Evolutionary conservation across 2,797 vertebrate genomes (phyloP).

Genomic region (Picus viridis): DNA sequence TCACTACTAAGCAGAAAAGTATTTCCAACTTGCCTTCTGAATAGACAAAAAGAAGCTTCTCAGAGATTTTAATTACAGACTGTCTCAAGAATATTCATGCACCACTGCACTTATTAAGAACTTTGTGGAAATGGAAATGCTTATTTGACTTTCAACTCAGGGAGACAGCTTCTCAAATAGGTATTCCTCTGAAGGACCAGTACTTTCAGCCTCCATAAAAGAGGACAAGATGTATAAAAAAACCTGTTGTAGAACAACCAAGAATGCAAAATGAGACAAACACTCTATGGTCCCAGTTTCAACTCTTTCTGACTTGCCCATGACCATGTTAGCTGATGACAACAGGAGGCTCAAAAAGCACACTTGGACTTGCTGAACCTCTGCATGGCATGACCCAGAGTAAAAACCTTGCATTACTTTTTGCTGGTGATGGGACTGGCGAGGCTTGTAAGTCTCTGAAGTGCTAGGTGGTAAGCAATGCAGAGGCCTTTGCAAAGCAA

Average conservation of each 20-base stretch:
- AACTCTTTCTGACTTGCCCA: neutral
- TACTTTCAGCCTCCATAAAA: neutral
- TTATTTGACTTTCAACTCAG: neutral
- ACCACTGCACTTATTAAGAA: neutral
- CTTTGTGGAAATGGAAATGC: neutral
- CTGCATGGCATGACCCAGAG: neutral
- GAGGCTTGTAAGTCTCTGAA: neutral
- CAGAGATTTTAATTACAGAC: conserved; percentile 1
- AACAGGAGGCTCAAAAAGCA: neutral
- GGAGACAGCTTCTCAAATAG: neutral
- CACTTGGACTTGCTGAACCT: neutral
- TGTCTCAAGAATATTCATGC: neutral
- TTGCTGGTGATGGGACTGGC: neutral
- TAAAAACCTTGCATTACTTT: neutral
- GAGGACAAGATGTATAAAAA: neutral
- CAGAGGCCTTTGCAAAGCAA: neutral
- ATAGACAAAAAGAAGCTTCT: neutral
- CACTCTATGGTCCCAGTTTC: neutral
- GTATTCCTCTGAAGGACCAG: neutral
- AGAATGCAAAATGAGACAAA: neutral
- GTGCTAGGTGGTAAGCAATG: neutral
- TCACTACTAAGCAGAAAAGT: neutral
- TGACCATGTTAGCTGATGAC: accelerated
- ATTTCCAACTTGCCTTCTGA: neutral
- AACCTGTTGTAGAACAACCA: neutral